Evolutionary conservation across 2,888 invertebrate genomes (phyloP).

Genomic region (Pseudanteris insignis): DNA sequence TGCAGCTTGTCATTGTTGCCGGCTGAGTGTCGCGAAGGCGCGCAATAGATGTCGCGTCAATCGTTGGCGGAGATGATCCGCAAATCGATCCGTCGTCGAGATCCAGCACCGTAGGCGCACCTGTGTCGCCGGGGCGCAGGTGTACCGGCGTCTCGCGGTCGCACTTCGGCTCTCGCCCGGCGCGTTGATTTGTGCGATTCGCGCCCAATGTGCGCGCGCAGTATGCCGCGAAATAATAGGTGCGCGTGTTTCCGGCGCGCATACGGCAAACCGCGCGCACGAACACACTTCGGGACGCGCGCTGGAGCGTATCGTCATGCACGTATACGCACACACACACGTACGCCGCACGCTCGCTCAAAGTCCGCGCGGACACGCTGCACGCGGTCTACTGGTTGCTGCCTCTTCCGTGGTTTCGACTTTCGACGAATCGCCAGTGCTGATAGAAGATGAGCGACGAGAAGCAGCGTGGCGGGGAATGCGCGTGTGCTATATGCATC

Average conservation of each 20-base stretch:
- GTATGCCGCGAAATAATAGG: constrained; percentile 13
- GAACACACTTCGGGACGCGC: not conserved
- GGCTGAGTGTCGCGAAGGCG: not conserved
- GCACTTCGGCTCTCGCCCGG: constrained; percentile 2
- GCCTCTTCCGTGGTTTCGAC: constrained; percentile 36
- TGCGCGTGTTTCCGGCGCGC: constrained; percentile 11
- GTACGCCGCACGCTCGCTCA: constrained; percentile 23
- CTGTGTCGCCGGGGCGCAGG: constrained; percentile 8
- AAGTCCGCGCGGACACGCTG: constrained; percentile 39
- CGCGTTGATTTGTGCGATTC: constrained; percentile 3
- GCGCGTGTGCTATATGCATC: constrained; percentile 5
- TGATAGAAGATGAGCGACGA: constrained; percentile 24
- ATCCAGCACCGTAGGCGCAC: not conserved
- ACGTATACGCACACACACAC: constrained; percentile 1
- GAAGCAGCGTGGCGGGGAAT: constrained; percentile 28
- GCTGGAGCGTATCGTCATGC: no score
- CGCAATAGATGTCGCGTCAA: constrained; percentile 10
- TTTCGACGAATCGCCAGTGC: constrained; percentile 38
- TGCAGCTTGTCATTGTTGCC: constrained; percentile 10
- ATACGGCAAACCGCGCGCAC: constrained; percentile 2
- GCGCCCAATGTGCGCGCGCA: constrained; percentile 11
- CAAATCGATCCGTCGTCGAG: constrained; percentile 4
- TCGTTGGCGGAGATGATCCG: not conserved
- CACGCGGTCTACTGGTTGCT: constrained; percentile 40
- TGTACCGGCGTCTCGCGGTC: constrained; percentile 10